Evolutionary conservation across 2,797 vertebrate species (phyloP), one percentile per base, ranked within the genome.

Genomic region (Lepilemur septentrionalis): DNA sequence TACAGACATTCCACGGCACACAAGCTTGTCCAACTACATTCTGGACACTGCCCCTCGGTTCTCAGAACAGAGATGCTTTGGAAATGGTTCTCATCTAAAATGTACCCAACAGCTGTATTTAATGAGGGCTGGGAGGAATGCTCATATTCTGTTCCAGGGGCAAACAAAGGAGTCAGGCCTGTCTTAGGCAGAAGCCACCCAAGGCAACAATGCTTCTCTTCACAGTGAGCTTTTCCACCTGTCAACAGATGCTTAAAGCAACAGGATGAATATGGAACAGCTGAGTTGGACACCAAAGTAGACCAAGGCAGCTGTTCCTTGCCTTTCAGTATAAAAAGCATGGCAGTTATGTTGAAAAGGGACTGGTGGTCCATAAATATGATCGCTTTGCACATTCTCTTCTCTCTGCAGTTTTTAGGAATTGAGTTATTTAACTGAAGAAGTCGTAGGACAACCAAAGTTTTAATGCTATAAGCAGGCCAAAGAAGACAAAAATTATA

Each of bases 231-330:
- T 96, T 97, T 97, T 95, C 95, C 86, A 98, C 97, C 95, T 98
- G 96, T 93, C 98, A 98, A 93, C 84, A 97, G 95, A 98, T 96
- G 96, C 97, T 98, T 96, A 97, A 59, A 97, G 95, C 55, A 92
- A 96, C 97, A 91, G 78, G 95, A 98, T 91, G 86, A 98, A 97
- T 97, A 97, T 78, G 97, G 98, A 98, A 92, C 96, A 97, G 94
- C 89, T 93, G 91, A 79, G 86, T 30, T 93, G 96, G 52, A 93
- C 94, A 96, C 94, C 91, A 95, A 89, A 35, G 17, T 78, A 93
- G 82, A 97, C 41, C 72, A 83, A 96, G 73, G 70, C 97, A 98
- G 97, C 96, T 98, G 97, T 90, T 97, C 90, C 94, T 91, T 84
- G 85, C 90, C 94, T 95, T 95, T 97, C 86, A 89, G 87, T 82